Percentiles rank a stretch among this genome's conserved stretches.
These are phyloP conservation scores for Listronotus bonariensis DNA, from an alignment of 1,140 invertebrate genomes.

Conservation along the genomic window DNA sequence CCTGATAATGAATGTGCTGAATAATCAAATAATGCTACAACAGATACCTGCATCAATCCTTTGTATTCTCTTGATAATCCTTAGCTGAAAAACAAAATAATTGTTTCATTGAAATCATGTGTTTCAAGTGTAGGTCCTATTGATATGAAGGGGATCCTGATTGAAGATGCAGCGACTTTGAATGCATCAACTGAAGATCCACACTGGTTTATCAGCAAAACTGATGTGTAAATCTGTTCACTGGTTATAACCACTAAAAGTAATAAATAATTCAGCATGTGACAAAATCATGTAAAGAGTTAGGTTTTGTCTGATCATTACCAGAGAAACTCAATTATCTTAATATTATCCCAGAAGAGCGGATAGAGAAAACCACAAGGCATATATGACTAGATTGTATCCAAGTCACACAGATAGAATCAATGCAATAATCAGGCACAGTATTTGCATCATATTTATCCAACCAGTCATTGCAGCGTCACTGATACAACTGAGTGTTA, in stretches of 20 bases:
- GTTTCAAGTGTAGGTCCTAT: slow-evolving; percentile 74
- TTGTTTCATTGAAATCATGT: no score
- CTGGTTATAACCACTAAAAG: slow-evolving; percentile 70
- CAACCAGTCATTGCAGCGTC: slow-evolving; percentile 74
- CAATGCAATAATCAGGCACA: slow-evolving; percentile 77
- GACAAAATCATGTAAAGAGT: slow-evolving; percentile 72
- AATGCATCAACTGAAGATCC: slow-evolving; percentile 77
- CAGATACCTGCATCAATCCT: slow-evolving; percentile 78
- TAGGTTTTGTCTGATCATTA: slow-evolving; percentile 77
- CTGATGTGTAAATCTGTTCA: slow-evolving; percentile 76
- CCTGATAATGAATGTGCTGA: slow-evolving; percentile 77
- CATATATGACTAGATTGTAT: slow-evolving; percentile 76
- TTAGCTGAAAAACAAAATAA: no score
- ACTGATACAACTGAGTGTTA: slow-evolving; percentile 77
- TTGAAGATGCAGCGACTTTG: slow-evolving; percentile 78
- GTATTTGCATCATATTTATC: slow-evolving; percentile 73
- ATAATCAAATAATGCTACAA: slow-evolving; percentile 81
- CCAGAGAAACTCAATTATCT: slow-evolving; percentile 76
- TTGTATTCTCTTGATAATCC: slow-evolving; percentile 75
- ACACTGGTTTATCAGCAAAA: slow-evolving; percentile 71
- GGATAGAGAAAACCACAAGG: slow-evolving; percentile 72
- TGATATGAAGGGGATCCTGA: slow-evolving; percentile 74
- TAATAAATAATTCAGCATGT: slow-evolving; percentile 76
- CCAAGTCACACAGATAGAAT: slow-evolving; percentile 80
- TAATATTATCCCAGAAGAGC: slow-evolving; percentile 68